Base-by-base conservation (phyloP, 2,797 vertebrate species). In the Phoeniculus purpureus region DNA sequence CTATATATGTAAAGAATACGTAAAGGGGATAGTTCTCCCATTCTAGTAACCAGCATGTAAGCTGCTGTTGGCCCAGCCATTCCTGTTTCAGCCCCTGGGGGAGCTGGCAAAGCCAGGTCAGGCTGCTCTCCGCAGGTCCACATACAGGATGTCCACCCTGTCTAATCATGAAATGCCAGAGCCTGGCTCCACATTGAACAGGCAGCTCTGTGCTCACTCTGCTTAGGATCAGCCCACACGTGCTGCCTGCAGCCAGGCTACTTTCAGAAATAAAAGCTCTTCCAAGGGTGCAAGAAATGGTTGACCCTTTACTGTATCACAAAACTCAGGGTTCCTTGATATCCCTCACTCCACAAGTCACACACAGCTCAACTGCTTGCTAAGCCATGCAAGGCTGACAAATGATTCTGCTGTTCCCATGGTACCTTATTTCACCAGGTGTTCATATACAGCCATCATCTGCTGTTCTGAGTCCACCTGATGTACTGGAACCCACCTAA, bases 161-260 rank as follows among this genome's bases (percentile, higher is more conserved):
- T 68, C n/a, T 37, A 67, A 51, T 13, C 50, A 78, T 2, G 4
- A n/a, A 25, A 26, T 7, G 23, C 54, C n/a, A 64, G 32, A 55
- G 1, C 26, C 4, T 0, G 1, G 45, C 52, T 65, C 16, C 8
- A 8, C 4, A 0, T 26, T 1, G 1, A 3, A 37, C 25, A 8
- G 21, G 13, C 56, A 60, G 52, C 31, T 62, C 60, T 5, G 4
- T 37, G 37, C 37, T 37, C 37, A 37, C 9, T 37, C 37, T 37
- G 37, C 5, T 27, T 3, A 1, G 13, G 20, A 48, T 23, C 43
- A 60, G 14, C 25, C 25, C 0, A 0, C 6, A 27, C 1, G 0
- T 23, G 50, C 72, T 50, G 45, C 45, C 40, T 26, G 25, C 13
- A 27, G 55, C 34, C 55, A n/a, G 56, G 26, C 15, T 67, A 26